phyloP scores from a whole-genome alignment of 2,888 invertebrate species.

The Cepaea hortensis region DNA sequence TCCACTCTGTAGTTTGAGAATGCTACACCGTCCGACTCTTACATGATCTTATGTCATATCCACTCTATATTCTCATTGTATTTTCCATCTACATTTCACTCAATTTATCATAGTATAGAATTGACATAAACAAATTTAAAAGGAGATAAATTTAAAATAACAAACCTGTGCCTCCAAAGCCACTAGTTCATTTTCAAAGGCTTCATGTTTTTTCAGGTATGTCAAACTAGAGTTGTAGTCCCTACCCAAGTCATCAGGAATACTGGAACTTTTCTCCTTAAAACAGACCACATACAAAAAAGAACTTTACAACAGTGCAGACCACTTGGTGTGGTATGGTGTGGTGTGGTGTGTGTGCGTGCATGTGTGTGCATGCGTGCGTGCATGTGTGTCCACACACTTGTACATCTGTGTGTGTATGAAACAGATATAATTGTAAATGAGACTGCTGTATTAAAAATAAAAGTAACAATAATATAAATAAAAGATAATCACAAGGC shows the following conservation, averaged over 20 bases:
- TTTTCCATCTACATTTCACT: no score
- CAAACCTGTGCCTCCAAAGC: constrained; percentile 92
- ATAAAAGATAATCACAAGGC: no score
- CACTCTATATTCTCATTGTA: no score
- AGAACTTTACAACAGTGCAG: background rate
- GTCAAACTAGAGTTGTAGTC: constrained; percentile 91
- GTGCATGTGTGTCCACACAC: no score
- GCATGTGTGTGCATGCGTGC: background rate
- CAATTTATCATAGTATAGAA: no score
- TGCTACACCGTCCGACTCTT: no score
- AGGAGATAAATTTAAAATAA: background rate
- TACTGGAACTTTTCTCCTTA: constrained; percentile 87
- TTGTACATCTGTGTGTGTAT: no score
- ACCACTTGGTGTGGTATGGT: background rate
- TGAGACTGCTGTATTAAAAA: no score
- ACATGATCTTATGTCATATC: no score
- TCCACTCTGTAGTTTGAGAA: no score
- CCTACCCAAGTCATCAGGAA: constrained; percentile 86
- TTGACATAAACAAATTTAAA: background rate
- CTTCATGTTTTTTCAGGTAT: constrained; percentile 90
- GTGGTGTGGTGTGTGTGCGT: background rate
- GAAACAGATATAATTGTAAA: no score
- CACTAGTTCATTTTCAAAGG: constrained; percentile 93
- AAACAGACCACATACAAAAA: background rate
- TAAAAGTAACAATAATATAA: no score